Percentiles rank a stretch among this genome's conserved stretches.
Conservation (phyloP, 2,888 invertebrate genomes). For the Drosophila nr. medialis region DNA sequence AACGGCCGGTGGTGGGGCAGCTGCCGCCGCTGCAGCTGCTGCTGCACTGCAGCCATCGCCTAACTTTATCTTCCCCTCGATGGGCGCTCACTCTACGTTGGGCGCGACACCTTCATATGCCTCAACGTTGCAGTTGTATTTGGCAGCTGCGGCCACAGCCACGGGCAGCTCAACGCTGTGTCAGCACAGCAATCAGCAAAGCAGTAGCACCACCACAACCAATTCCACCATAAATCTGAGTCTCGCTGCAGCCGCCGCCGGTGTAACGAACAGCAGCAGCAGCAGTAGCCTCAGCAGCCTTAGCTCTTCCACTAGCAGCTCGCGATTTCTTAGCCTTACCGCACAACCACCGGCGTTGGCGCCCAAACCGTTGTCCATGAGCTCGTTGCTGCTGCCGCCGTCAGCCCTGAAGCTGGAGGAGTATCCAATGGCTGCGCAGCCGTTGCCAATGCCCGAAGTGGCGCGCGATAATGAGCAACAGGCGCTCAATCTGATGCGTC, state of each 20-base stretch:
- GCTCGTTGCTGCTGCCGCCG: slow-evolving; percentile 70
- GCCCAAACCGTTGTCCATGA: slow-evolving; percentile 55
- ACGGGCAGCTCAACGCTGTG: slow-evolving; percentile 85
- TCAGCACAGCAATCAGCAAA: slow-evolving; percentile 86
- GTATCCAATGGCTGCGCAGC: slow-evolving; percentile 83
- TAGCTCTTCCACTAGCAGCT: slow-evolving; percentile 70
- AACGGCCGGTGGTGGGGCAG: slow-evolving; percentile 49
- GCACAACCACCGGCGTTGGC: slow-evolving; percentile 43
- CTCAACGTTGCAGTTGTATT: slow-evolving; percentile 88
- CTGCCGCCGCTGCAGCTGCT: slow-evolving; percentile 62
- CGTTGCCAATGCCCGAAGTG: slow-evolving; percentile 59
- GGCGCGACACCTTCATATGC: slow-evolving; percentile 77
- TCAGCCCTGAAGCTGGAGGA: slow-evolving; percentile 90
- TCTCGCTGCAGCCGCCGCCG: slow-evolving; percentile 70
- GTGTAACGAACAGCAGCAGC: slow-evolving; percentile 69
- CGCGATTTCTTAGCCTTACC: slow-evolving; percentile 76
- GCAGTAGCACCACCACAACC: slow-evolving; percentile 74
- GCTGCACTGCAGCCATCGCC: slow-evolving; percentile 80
- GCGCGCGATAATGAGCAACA: slow-evolving; percentile 71
- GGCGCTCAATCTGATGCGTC: slow-evolving; percentile 80
- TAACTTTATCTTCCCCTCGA: slow-evolving; percentile 82
- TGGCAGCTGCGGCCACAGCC: slow-evolving; percentile 81
- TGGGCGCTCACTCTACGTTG: slow-evolving; percentile 78
- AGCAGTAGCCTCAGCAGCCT: slow-evolving; percentile 67
- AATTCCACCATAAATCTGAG: slow-evolving; percentile 80